Conservation (phyloP, 2,113 vertebrate species). For the Heterochromis multidens region DNA sequence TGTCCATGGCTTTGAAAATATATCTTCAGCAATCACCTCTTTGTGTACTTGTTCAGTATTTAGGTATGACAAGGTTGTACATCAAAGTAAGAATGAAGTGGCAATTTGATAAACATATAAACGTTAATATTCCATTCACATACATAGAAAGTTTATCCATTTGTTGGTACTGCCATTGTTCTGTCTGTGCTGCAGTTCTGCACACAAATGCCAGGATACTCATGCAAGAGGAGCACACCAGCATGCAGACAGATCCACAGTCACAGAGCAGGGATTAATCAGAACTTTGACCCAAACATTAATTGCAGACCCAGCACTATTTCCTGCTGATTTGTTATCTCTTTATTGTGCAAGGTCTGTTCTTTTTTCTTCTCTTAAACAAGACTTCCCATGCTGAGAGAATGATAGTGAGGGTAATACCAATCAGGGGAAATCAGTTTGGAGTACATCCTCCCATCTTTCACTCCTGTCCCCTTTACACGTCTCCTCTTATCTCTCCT, state of each 20-base stretch:
- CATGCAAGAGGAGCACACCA: neutral
- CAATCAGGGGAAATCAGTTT: slow-evolving; percentile 35
- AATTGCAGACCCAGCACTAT: slow-evolving; percentile 45
- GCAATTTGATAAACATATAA: neutral
- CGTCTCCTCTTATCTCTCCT: slow-evolving; percentile 12
- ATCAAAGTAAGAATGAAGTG: neutral
- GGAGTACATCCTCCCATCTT: neutral
- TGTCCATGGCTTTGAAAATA: neutral
- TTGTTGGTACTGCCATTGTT: neutral
- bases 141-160: no score
- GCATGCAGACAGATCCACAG: neutral
- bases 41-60: neutral
- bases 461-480: neutral
- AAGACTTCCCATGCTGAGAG: neutral
- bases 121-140: neutral
- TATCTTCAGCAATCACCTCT: neutral
- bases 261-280: slow-evolving; percentile 36
- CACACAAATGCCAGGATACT: neutral
- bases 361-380: slow-evolving; percentile 8
- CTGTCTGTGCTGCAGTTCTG: neutral
- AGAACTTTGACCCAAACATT: slow-evolving; percentile 39
- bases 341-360: slow-evolving; percentile 34
- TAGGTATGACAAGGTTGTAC: neutral
- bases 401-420: neutral
- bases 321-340: slow-evolving; percentile 48